These are phyloP conservation scores for Choristoneura fumiferana DNA, from an alignment of 1,140 invertebrate genomes.

Conservation along the genomic window DNA sequence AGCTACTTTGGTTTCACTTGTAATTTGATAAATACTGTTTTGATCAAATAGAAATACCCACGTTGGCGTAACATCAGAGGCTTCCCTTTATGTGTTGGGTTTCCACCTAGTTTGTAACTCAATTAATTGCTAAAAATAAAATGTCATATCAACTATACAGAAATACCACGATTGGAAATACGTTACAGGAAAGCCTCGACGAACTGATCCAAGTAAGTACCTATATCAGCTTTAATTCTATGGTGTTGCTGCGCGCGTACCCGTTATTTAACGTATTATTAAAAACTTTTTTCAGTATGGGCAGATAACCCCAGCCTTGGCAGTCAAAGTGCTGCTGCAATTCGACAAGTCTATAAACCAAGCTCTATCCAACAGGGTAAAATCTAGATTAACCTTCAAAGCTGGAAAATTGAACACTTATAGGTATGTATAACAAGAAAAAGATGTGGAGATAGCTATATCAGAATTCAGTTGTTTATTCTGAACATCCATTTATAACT, in stretches of 20 bases:
- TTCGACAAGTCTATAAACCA: constrained; percentile 99
- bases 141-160: constrained; percentile 98
- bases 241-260: constrained; percentile 8
- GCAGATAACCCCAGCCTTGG: constrained; percentile 95
- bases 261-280: constrained; percentile 19
- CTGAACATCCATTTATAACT: too few relatives aligned
- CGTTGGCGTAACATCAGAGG: background rate
- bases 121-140: background rate
- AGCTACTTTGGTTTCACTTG: too few relatives aligned
- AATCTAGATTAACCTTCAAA: constrained; percentile 96
- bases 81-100: too few relatives aligned
- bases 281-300: constrained; percentile 87
- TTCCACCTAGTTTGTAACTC: too few relatives aligned
- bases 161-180: constrained; percentile 98
- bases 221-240: background rate
- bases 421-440: constrained; percentile 71
- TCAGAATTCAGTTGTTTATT: background rate
- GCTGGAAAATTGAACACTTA: constrained; percentile 98
- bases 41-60: background rate
- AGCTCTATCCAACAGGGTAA: constrained; percentile 94
- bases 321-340: constrained; percentile 94
- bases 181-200: constrained; percentile 92
- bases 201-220: constrained; percentile 64
- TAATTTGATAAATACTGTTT: too few relatives aligned
- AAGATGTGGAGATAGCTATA: constrained; percentile 72